Evolutionary conservation across 2,113 vertebrate genomes (phyloP).

Genomic region (Echinops telfairi): DNA sequence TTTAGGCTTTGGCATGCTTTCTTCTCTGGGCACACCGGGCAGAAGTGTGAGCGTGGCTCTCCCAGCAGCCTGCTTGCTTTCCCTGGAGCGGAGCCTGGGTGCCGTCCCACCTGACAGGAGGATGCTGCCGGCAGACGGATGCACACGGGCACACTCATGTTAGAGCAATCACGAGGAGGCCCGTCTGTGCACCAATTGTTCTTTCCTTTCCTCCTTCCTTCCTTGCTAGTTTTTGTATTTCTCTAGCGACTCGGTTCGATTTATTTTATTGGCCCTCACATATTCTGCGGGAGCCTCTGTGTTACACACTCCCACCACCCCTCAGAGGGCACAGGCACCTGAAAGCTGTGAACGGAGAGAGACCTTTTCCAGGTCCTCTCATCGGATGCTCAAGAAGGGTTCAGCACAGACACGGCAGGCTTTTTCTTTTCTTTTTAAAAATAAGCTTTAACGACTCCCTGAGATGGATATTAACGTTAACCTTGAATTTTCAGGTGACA

Average conservation of each 20-base stretch:
- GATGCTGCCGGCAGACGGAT: no score
- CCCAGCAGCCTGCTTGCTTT: no score
- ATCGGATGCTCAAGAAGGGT: background rate
- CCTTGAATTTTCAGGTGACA: background rate
- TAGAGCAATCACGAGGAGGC: no score
- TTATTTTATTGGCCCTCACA: background rate
- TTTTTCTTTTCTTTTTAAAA: no score
- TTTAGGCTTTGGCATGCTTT: no score
- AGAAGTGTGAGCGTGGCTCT: no score
- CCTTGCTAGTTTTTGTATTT: background rate
- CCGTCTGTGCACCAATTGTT: no score
- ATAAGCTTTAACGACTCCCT: background rate
- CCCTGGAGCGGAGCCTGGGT: no score
- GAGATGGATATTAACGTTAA: background rate
- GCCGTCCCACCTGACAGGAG: no score
- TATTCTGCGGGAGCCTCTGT: slow-evolving; percentile 22
- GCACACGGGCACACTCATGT: no score
- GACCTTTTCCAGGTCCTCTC: background rate
- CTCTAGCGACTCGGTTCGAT: background rate
- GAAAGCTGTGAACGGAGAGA: slow-evolving; percentile 7
- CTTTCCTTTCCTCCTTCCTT: no score
- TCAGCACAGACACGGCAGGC: background rate
- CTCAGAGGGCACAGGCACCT: background rate
- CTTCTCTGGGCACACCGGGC: no score
- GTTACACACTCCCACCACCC: background rate